Base-by-base conservation (phyloP, 2,113 vertebrate species). In the Pterophyllum scalare region DNA sequence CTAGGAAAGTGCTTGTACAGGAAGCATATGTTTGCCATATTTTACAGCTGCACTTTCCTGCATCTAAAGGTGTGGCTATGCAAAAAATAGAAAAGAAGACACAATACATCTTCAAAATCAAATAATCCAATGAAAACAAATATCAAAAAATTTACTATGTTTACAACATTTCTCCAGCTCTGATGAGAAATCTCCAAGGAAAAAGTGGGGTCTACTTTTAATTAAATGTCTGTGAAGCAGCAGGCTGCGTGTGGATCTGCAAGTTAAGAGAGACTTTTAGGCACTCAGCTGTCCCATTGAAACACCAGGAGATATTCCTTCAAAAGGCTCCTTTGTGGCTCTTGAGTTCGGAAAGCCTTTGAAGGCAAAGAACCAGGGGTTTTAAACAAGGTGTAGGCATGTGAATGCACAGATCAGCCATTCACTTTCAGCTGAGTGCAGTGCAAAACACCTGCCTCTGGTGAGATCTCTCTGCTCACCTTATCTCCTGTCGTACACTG, bases 221-320 rank as follows among this genome's bases (percentile, higher is more conserved):
- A 93, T 95, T 87, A 93, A 92, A 92, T 81, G 91, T 90, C 88
- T 88, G 65, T 86, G 79, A 92, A 90, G 78, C 83, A 85, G 88
- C 74, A 83, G 84, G 78, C 83, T 83, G 80, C 54, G 13, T 82
- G 80, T 61, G 79, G 61, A 86, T 94, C 49, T 85, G 75, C 22
- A 70, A 85, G 81, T 94, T 93, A 88, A 88, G 84, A 86, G 79
- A 52, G 61, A 74, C 54, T 19, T 46, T 20, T 90, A 79, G 60
- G 67, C 20, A 6, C 84, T 87, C 6, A 28, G 84, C 84, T 86
- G 67, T 90, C 81, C 86, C 78, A 77, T 81, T 89, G 88, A 94
- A 94, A 91, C 85, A 88, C 85, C 86, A 81, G 88, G 90, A 91
- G 88, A 85, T 75, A 77, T 80, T 74, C 80, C 87, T 86, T 92